phyloP scores from a whole-genome alignment of 2,113 vertebrate species.

The Tamias sibiricus region DNA sequence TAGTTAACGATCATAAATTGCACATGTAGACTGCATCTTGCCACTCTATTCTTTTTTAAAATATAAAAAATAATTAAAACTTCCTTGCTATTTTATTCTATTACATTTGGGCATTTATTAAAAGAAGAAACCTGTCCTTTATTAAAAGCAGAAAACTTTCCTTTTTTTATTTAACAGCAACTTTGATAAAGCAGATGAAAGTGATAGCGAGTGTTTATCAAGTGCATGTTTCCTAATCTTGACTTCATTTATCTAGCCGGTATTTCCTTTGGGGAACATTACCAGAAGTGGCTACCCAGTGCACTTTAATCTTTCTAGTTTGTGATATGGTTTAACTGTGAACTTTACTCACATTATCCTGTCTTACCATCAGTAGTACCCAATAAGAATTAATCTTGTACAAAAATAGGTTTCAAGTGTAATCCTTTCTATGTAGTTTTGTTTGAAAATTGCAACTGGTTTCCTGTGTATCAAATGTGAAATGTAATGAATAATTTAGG shows the following conservation, averaged over 20 bases:
- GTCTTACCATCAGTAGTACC: slow-evolving; percentile 19
- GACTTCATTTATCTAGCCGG: slow-evolving; percentile 33
- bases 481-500: background rate
- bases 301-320: slow-evolving; percentile 5
- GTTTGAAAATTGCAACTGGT: background rate
- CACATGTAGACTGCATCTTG: background rate
- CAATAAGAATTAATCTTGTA: slow-evolving; percentile 37
- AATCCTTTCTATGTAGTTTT: background rate
- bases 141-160: background rate
- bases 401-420: background rate
- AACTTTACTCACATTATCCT: background rate
- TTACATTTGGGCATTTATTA: slow-evolving; percentile 31
- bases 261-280: slow-evolving; percentile 2
- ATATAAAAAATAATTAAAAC: slow-evolving; percentile 64
- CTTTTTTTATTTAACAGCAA: slow-evolving; percentile 42
- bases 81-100: background rate
- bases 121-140: background rate
- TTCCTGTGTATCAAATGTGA: rapidly evolving
- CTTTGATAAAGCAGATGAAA: slow-evolving; percentile 49
- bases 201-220: background rate
- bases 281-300: background rate
- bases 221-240: background rate
- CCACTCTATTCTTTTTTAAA: background rate
- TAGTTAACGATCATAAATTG: background rate
- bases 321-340: background rate